Evolutionary conservation across 2,888 invertebrate genomes (phyloP), one percentile per base, ranked within the genome.

Genomic region (Magallana nippona): DNA sequence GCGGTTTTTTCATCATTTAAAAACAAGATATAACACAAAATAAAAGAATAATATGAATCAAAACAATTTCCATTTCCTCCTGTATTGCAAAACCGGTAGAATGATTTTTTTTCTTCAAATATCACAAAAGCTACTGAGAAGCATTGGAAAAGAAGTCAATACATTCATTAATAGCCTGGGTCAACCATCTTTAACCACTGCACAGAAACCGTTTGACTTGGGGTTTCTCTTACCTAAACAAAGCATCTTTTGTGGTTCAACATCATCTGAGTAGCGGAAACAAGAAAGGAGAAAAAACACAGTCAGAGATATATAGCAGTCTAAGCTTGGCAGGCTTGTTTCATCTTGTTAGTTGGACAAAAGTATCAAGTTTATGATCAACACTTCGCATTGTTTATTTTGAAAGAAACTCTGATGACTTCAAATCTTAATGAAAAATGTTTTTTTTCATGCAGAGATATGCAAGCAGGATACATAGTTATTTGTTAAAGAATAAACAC

Each of bases 191-290:
- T 55, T 15, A 78, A 55, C 44, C 78, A 78, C 78, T 55, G 78
- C 78, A 78, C 56, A 78, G 80, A 57, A 57, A 80, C 58, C 56
- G 22, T 13, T 57, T 32, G 19, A 17, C 55, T 22, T 57, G 10
- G n/a, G 55, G 78, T 10, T 78, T n/a, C 55, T 60, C 85, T 84
- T 84, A 83, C 85, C 85, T 86, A 84, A 84, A 83, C 84, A 88
- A 78, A 87, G 85, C 87, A 88, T 86, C 86, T 87, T 87, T 84
- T 88, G 88, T 77, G 85, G 85, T 78, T 88, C 88, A 82, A 87
- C 85, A 81, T 88, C 88, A 84, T 87, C 86, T 88, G 80, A 83
- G 79, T 56, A 80, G 83, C 60, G 71, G 63, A 84, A 83, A 85
- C 82, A 78, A 87, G 84, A 83, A 85, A 83, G 71, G 27, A 71